These are phyloP conservation scores for Mus pahari DNA, from an alignment of 2,113 vertebrate species.

Conservation along the genomic window DNA sequence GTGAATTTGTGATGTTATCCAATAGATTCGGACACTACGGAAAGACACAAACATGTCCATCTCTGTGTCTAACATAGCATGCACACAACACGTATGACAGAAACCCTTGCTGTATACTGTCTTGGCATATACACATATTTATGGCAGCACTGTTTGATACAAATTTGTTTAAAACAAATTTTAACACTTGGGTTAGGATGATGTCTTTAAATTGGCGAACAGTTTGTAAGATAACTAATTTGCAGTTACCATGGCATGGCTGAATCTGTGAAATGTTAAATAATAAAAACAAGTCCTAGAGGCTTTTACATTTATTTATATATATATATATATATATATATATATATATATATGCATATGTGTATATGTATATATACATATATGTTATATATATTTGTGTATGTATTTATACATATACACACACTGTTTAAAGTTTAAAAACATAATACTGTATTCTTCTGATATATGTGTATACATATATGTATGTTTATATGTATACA, in stretches of 20 bases:
- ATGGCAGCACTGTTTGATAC: background rate
- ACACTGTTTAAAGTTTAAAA: slow-evolving; percentile 44
- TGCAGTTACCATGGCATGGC: background rate
- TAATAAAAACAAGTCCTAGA: background rate
- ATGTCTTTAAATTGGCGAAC: background rate
- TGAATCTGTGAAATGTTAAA: background rate
- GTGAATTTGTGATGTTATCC: background rate
- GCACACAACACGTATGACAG: background rate
- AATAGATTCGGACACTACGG: background rate
- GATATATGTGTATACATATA: background rate
- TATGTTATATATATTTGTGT: too few species aligned
- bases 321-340: too few species aligned
- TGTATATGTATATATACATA: too few species aligned
- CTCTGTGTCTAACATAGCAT: background rate
- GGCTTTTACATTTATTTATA: background rate
- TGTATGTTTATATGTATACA: too few species aligned
- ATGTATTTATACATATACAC: too few species aligned
- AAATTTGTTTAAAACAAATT: slow-evolving; percentile 1
- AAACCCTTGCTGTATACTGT: background rate
- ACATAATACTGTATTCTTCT: slow-evolving; percentile 4
- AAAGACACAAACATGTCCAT: background rate
- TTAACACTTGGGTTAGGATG: background rate
- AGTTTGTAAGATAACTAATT: slow-evolving; percentile 8
- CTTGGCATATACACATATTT: background rate
- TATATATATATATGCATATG: too few species aligned